Base-by-base conservation (phyloP, 2,888 invertebrate species). In the Deladenus siricidicola region DNA sequence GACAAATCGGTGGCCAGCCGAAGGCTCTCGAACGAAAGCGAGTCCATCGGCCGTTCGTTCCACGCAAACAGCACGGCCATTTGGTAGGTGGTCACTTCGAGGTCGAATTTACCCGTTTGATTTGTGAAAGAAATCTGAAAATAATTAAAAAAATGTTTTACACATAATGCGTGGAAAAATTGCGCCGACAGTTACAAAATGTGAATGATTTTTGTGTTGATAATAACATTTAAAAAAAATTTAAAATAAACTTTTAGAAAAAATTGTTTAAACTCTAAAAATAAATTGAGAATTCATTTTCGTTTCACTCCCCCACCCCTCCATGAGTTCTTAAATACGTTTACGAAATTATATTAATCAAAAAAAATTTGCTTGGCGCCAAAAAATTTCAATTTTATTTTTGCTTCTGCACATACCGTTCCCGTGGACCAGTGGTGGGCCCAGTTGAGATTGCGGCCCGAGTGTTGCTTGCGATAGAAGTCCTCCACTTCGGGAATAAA, bases 341-440 rank as follows among this genome's bases (percentile, higher is more conserved):
- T n/a, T n/a, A n/a, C n/a, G n/a, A n/a, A n/a, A n/a, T n/a, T n/a
- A n/a, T n/a, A n/a, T n/a, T n/a, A n/a, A n/a, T n/a, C n/a, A n/a
- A n/a, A n/a, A n/a, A n/a, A n/a, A n/a, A n/a, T n/a, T n/a, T n/a
- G n/a, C n/a, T n/a, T n/a, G n/a, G n/a, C n/a, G n/a, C n/a, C n/a
- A n/a, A n/a, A n/a, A n/a, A n/a, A n/a, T n/a, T n/a, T n/a, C n/a
- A n/a, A n/a, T n/a, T n/a, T n/a, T n/a, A n/a, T n/a, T n/a, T n/a
- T n/a, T n/a, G n/a, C n/a, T n/a, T n/a, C n/a, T n/a, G n/a, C 26
- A 30, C 30, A n/a, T 39, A 86, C 86, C 64, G 93, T 93, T 72
- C 96, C 98, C 82, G 96, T 96, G 69, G 94, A 93, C 94, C 96
- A 96, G 78, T 96, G 93, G 82, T 98, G 96, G 81, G 96, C 84